These are phyloP conservation scores for Sebastes schlegelii DNA, from an alignment of 2,113 vertebrate species.

Conservation along the genomic window DNA sequence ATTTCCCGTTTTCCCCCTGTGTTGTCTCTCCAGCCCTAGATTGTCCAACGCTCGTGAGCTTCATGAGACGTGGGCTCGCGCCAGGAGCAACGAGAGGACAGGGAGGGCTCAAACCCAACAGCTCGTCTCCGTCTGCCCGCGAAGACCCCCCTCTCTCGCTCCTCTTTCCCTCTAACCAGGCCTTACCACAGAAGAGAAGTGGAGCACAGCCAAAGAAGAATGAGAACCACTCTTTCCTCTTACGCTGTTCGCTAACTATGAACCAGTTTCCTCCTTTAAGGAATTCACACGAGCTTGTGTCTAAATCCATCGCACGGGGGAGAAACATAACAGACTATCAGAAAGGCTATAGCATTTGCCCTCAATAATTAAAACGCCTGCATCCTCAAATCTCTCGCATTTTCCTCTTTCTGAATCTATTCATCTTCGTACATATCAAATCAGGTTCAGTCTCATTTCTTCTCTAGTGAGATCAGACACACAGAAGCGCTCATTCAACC, in stretches of 20 bases:
- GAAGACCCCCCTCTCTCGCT: slow-evolving; percentile 8
- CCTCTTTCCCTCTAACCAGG: slow-evolving; percentile 11
- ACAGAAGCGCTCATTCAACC: slow-evolving; percentile 29
- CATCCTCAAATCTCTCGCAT: slow-evolving; percentile 19
- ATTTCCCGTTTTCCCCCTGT: slow-evolving; percentile 15
- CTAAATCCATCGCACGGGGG: slow-evolving; percentile 27
- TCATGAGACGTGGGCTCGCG: slow-evolving; percentile 18
- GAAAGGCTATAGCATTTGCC: slow-evolving; percentile 43
- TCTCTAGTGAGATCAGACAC: slow-evolving; percentile 40
- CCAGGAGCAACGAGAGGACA: slow-evolving; percentile 33
- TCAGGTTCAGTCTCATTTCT: slow-evolving; percentile 44
- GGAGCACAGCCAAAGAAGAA: slow-evolving; percentile 32
- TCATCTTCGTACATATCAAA: slow-evolving; percentile 56
- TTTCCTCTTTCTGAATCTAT: slow-evolving; percentile 22
- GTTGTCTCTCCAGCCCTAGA: slow-evolving; percentile 40
- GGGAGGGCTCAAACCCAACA: slow-evolving; percentile 16
- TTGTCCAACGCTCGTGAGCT: slow-evolving; percentile 20
- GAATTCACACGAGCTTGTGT: slow-evolving; percentile 32
- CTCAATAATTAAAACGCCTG: slow-evolving; percentile 67
- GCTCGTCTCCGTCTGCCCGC: slow-evolving; percentile 4
- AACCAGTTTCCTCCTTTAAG: slow-evolving; percentile 58
- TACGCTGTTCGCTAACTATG: slow-evolving; percentile 13
- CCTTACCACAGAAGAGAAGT: slow-evolving; percentile 44
- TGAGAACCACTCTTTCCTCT: slow-evolving; percentile 6
- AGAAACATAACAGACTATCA: slow-evolving; percentile 57